Evolutionary conservation across 2,113 vertebrate genomes (phyloP), one percentile per base, ranked within the genome.

Genomic region (Leptodactylus fuscus): DNA sequence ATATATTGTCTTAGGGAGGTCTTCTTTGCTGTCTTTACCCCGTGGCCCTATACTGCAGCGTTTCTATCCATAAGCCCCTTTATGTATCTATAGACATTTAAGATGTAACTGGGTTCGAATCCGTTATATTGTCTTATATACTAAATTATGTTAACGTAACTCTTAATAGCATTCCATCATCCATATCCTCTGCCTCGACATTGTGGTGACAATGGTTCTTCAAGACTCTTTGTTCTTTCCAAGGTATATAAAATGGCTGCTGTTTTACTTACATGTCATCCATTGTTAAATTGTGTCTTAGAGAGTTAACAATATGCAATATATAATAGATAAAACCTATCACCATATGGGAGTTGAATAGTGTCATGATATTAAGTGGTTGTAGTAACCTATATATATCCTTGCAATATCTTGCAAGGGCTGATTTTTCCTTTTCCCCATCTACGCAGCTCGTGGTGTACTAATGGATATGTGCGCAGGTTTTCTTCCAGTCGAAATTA

Each of bases 1-100:
- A 81, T 73, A 73, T 81, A 48, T 60, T 34, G 62, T 83, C 81
- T 36, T 65, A 9, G 18, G 69, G 27, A 83, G 34, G 73, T 60
- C 34, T 29, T 34, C 29, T 32, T 58, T 51, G 46, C 81, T 70
- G 13, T 51, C 41, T 74, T 32, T 38, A 75, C 81, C 32, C 4
- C 41, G 69, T 82, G 18, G 48, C 75, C 75, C 49, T 49, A 32
- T 8, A 32, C 13, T 53, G 29, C 15, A 32, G 15, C 51, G 12
- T 9, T 10, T 0, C 46, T 5, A 16, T 7, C 12, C 44, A 49
- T 20, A 22, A 75, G 44, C 7, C 20, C 60, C 53, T 41, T 79
- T 38, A 27, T 46, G 15, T 10, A 24, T 74, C 27, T 24, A 46
- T 48, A 29, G 44, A 76, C 73, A 76, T 13, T 48, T 73, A 8